Conservation (phyloP, 2,797 vertebrate genomes). For the Ctenochaetus hawaiiensis region DNA sequence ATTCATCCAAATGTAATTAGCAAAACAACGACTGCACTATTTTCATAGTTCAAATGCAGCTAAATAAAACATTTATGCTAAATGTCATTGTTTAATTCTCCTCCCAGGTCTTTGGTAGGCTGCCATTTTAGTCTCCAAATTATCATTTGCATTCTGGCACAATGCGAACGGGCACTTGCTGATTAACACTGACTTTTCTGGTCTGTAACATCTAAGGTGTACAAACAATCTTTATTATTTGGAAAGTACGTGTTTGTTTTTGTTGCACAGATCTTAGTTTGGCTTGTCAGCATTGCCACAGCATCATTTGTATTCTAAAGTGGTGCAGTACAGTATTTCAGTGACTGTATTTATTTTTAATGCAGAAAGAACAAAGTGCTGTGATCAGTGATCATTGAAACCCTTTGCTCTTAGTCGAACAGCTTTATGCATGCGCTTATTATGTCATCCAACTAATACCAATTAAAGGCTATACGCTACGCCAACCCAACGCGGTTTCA, state of each 20-base stretch:
- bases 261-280: constrained; percentile 23
- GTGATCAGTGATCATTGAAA: constrained; percentile 59
- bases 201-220: constrained; percentile 20
- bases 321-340: constrained; percentile 38
- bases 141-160: constrained; percentile 17
- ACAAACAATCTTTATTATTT: constrained; percentile 1
- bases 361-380: constrained; percentile 60
- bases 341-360: constrained; percentile 60
- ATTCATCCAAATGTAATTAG: not conserved
- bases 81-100: constrained; percentile 16
- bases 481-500: constrained; percentile 49
- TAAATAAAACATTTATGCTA: not conserved
- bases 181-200: constrained; percentile 17
- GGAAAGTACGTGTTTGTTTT: not conserved
- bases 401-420: constrained; percentile 57
- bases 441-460: constrained; percentile 67
- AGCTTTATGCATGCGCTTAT: constrained; percentile 51
- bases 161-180: not conserved
- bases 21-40: not conserved
- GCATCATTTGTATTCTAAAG: constrained; percentile 54
- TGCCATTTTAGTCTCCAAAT: constrained; percentile 57
- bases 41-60: not conserved
- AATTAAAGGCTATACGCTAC: constrained; percentile 60
- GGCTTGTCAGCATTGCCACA: constrained; percentile 1
- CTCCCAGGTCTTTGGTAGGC: constrained; percentile 35